Evolutionary conservation across 2,113 vertebrate genomes (phyloP), one percentile per base, ranked within the genome.

Genomic region (Melanerpes aurifrons): DNA sequence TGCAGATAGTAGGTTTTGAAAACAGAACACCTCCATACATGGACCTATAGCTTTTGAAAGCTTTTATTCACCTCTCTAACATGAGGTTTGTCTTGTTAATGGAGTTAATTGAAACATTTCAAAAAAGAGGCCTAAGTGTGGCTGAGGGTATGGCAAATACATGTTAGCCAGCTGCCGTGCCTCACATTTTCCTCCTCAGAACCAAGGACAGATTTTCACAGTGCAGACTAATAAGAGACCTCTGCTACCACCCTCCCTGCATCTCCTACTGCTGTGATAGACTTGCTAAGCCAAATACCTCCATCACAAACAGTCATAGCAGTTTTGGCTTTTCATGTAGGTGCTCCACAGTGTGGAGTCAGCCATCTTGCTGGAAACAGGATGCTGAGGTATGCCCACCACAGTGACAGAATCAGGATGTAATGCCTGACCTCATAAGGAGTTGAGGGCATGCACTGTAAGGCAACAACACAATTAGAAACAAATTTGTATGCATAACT

Each of bases 301-400:
- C 50, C 13, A 40, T 5, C 57, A 20, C 0, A 2, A 64, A 31
- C 9, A 56, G 35, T 11, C 35, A 16, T 31, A 63, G 61, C 24
- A 50, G 47, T 19, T 83, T n/a, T 87, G 43, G 15, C 21, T 61
- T 61, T 59, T 61, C 25, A 8, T 15, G 2, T 1, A 19, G 28
- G 43, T 74, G 20, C 32, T 59, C 19, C 20, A 12, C 0, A 1
- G 13, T 21, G n/a, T 26, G 45, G 54, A 50, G 32, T 4, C 82
- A 67, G n/a, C 56, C 47, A 26, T 20, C 45, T 31, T 6, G 5
- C 16, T 66, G 54, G 66, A 24, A 77, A 43, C 14, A 19, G 58
- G 64, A 47, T 70, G 62, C 76, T 31, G 54, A 67, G 53, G 15
- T 53, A 16, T 17, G 72, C 9, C n/a, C 0, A 0, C 47, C 0